phyloP scores from a whole-genome alignment of 92 coral and sea anemone genomes.

The Montipora capitata region DNA sequence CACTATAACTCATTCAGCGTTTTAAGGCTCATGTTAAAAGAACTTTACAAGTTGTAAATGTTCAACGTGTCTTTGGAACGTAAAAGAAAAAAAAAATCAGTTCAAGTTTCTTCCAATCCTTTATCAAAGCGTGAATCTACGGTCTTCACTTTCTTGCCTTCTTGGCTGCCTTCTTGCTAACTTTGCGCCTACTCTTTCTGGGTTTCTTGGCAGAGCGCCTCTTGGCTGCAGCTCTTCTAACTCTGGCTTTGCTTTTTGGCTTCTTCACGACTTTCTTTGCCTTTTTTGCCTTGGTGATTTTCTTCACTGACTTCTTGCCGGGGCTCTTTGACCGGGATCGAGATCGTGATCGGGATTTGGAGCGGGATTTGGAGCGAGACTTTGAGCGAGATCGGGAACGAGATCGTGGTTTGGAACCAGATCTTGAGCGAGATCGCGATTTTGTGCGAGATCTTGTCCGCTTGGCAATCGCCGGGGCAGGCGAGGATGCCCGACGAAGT shows the following conservation, averaged over 20 bases:
- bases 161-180: conserved; percentile 41
- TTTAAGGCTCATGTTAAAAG: conserved; percentile 7
- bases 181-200: conserved; percentile 31
- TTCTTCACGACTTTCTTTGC: conserved; percentile 48
- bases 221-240: conserved; percentile 37
- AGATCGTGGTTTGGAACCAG: conserved; percentile 31
- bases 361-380: conserved; percentile 12
- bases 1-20: conserved; percentile 44
- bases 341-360: background rate
- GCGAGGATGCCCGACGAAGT: conserved; percentile 53
- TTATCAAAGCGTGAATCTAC: background rate
- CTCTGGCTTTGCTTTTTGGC: conserved; percentile 26
- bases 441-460: conserved; percentile 19
- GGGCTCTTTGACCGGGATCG: conserved; percentile 50
- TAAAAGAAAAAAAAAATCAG: conserved; percentile 1
- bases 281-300: conserved; percentile 51
- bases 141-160: conserved; percentile 46
- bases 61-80: background rate
- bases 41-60: conserved; percentile 4
- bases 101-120: background rate
- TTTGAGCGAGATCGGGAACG: conserved; percentile 34
- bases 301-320: conserved; percentile 52
- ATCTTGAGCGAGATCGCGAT: conserved; percentile 43
- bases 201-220: conserved; percentile 52
- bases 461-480: conserved; percentile 5